Conservation (phyloP, 2,113 vertebrate genomes). For the Callorhinus ursinus region DNA sequence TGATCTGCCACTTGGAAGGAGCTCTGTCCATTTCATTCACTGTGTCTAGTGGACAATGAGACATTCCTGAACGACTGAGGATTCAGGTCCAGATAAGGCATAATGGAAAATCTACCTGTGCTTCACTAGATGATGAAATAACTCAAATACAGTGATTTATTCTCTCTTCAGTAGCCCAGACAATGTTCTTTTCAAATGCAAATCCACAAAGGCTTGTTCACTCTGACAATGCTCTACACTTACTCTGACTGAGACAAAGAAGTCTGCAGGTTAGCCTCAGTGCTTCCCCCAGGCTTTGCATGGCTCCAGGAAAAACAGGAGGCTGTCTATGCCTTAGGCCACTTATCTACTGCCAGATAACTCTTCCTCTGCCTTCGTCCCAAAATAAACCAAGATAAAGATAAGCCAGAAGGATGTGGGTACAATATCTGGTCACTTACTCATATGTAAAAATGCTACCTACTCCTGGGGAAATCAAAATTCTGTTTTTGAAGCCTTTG, state of each 20-base stretch:
- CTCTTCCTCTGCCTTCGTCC: not conserved
- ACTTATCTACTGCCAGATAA: not conserved
- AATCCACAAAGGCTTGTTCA: not conserved
- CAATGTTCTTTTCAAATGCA: conserved; percentile 21
- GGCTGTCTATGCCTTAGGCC: not conserved
- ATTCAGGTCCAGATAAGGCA: not conserved
- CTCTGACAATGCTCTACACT: not conserved
- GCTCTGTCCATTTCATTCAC: not conserved
- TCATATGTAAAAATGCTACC: not conserved
- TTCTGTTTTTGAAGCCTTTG: not conserved
- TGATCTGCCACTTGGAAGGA: not conserved
- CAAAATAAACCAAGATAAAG: not conserved
- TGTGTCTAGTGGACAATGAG: not conserved
- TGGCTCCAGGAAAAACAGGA: not conserved
- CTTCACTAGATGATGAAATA: not conserved
- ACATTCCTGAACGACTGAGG: not conserved
- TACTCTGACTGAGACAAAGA: not conserved
- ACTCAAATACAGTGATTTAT: conserved; percentile 41
- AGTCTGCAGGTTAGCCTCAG: not conserved
- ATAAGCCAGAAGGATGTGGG: not conserved
- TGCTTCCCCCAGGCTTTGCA: not conserved
- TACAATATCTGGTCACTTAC: not conserved
- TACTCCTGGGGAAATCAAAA: not conserved
- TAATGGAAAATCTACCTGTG: conserved; percentile 21
- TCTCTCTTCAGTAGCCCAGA: not conserved